These are phyloP conservation scores for Melitaea athalia DNA, from an alignment of 2,888 invertebrate species.

Conservation along the genomic window DNA sequence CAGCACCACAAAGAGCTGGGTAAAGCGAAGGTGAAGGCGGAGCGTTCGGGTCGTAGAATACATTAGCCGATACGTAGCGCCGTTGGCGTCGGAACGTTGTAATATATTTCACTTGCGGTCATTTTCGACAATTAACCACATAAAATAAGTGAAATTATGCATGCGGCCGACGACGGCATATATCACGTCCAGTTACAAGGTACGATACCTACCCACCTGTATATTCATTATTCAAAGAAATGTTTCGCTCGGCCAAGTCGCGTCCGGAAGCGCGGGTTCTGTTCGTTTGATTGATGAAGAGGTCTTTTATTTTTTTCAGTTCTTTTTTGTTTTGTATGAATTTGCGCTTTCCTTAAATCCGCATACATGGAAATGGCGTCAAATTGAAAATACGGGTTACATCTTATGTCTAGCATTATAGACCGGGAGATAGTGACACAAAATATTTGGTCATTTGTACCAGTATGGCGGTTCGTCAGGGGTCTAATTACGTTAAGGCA, in stretches of 20 bases:
- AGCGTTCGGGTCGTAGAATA: slow-evolving; percentile 71
- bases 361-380: slow-evolving; percentile 34
- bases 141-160: slow-evolving; percentile 83
- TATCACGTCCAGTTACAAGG: slow-evolving; percentile 82
- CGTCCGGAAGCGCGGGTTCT: slow-evolving; percentile 76
- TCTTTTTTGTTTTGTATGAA: slow-evolving; percentile 55
- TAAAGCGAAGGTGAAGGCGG: slow-evolving; percentile 63
- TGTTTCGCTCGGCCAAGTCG: slow-evolving; percentile 78
- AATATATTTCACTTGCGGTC: slow-evolving; percentile 81
- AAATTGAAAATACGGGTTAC: too few relatives aligned
- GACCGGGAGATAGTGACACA: too few relatives aligned
- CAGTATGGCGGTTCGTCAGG: too few relatives aligned
- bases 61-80: slow-evolving; percentile 71
- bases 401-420: too few relatives aligned
- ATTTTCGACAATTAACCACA: slow-evolving; percentile 83
- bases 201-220: slow-evolving; percentile 75
- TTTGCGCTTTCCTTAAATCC: slow-evolving; percentile 49
- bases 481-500: too few relatives aligned
- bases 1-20: slow-evolving; percentile 57
- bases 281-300: slow-evolving; percentile 80
- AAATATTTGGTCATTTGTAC: too few relatives aligned
- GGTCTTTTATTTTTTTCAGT: slow-evolving; percentile 72
- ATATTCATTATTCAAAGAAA: slow-evolving; percentile 83
- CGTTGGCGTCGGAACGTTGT: slow-evolving; percentile 70
- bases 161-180: slow-evolving; percentile 81